Conservation (phyloP, 2,797 vertebrate species). For the Zalophus californianus region DNA sequence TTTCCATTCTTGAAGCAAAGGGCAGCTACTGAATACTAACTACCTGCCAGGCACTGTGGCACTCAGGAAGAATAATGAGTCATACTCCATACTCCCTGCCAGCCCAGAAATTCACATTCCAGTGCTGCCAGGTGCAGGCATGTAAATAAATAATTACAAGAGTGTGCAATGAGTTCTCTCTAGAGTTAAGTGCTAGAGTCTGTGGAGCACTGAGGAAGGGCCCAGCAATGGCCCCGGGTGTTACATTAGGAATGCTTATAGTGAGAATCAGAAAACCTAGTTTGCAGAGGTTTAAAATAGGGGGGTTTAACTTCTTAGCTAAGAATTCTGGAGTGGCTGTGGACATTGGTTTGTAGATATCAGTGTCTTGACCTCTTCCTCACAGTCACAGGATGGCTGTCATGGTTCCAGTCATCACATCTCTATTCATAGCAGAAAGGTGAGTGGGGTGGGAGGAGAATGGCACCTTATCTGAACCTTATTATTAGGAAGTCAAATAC, state of each 20-base stretch:
- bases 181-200: background rate
- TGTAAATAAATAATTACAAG: slow-evolving; percentile 56
- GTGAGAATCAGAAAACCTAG: background rate
- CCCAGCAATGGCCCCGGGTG: background rate
- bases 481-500: background rate
- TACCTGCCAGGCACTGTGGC: background rate
- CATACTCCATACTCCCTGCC: background rate
- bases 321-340: background rate
- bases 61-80: background rate
- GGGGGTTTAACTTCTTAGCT: background rate
- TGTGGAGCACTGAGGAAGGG: background rate
- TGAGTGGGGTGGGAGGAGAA: background rate
- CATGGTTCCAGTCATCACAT: background rate
- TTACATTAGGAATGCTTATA: background rate
- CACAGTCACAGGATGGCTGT: background rate
- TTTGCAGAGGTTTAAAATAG: background rate
- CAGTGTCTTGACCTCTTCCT: background rate
- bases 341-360: background rate
- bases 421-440: background rate
- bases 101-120: background rate
- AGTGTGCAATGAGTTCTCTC: background rate
- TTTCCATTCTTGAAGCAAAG: slow-evolving; percentile 50
- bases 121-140: background rate
- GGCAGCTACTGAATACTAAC: slow-evolving; percentile 55
- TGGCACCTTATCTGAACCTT: background rate